Evolutionary conservation across 2,888 invertebrate species (phyloP).

Genomic region (Drosophila borborema): DNA sequence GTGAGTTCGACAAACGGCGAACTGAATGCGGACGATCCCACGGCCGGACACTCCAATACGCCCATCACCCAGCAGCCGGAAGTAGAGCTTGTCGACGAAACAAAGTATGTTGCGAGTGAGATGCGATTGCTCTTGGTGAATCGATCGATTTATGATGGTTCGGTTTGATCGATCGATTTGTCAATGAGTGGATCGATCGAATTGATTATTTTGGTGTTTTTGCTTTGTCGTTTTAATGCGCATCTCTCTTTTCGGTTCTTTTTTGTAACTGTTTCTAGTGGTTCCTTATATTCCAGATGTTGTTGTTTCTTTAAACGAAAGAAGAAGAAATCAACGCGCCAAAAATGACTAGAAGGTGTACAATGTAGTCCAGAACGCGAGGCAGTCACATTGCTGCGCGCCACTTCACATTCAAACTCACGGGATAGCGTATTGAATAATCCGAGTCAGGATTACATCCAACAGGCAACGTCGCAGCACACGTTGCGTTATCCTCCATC

Average conservation of each 20-base stretch:
- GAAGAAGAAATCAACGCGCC: constrained; percentile 98
- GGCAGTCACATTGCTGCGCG: constrained; percentile 88
- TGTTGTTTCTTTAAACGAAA: constrained; percentile 99
- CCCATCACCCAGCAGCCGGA: constrained; percentile 97
- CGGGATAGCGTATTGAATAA: constrained; percentile 87
- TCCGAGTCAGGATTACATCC: constrained; percentile 87
- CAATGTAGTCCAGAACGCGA: constrained; percentile 89
- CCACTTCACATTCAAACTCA: constrained; percentile 88
- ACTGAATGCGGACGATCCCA: constrained; percentile 97
- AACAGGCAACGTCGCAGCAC: constrained; percentile 86
- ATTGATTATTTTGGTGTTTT: constrained; percentile 51
- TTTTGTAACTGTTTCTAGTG: constrained; percentile 74
- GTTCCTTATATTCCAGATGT: constrained; percentile 89
- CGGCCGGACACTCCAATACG: constrained; percentile 98
- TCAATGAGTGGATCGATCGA: constrained; percentile 9
- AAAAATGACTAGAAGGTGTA: constrained; percentile 94
- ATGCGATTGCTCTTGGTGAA: constrained; percentile 33
- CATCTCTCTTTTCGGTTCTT: constrained; percentile 54
- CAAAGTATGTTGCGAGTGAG: constrained; percentile 91
- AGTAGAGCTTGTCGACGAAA: constrained; percentile 98
- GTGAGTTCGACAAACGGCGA: constrained; percentile 99
- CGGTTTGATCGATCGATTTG: constrained; percentile 19
- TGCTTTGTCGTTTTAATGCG: constrained; percentile 78
- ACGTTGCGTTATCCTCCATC: constrained; percentile 86
- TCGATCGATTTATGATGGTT: constrained; percentile 8